These are phyloP conservation scores for Hydraecia micacea DNA, from an alignment of 2,888 invertebrate species.

Conservation along the genomic window DNA sequence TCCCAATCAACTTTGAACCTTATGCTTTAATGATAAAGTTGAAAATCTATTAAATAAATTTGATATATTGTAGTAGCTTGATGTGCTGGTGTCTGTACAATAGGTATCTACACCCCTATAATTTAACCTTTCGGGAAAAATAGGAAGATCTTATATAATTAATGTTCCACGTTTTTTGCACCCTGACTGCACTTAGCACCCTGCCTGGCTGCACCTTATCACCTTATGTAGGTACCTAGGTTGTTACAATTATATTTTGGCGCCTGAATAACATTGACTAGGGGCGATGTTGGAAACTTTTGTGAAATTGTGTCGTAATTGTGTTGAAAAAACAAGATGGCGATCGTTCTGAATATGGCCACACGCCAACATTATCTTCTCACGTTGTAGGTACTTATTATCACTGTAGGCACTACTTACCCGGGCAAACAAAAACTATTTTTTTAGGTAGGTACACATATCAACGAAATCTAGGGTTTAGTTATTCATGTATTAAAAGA, in stretches of 20 bases:
- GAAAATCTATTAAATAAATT: too few species aligned
- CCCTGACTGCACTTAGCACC: too few species aligned
- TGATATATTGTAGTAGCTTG: too few species aligned
- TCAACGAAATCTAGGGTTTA: neutral
- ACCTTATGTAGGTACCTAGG: too few species aligned
- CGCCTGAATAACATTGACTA: neutral
- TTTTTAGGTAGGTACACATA: neutral
- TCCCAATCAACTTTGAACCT: too few species aligned
- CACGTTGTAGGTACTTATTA: neutral
- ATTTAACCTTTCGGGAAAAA: too few species aligned
- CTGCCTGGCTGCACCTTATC: neutral
- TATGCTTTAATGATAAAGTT: too few species aligned
- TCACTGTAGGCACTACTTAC: neutral
- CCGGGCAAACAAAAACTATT: neutral
- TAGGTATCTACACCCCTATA: too few species aligned
- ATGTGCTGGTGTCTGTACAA: too few species aligned
- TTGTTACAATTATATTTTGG: too few species aligned
- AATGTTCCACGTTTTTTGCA: neutral
- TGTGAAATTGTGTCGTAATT: neutral
- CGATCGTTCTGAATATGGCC: neutral
- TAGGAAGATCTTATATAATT: neutral
- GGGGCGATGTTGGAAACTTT: too few species aligned
- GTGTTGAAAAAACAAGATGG: conserved; percentile 2
- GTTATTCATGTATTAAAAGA: too few species aligned
- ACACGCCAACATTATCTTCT: neutral